Evolutionary conservation across 2,113 vertebrate species (phyloP).

Genomic region (Dissostichus mawsoni): DNA sequence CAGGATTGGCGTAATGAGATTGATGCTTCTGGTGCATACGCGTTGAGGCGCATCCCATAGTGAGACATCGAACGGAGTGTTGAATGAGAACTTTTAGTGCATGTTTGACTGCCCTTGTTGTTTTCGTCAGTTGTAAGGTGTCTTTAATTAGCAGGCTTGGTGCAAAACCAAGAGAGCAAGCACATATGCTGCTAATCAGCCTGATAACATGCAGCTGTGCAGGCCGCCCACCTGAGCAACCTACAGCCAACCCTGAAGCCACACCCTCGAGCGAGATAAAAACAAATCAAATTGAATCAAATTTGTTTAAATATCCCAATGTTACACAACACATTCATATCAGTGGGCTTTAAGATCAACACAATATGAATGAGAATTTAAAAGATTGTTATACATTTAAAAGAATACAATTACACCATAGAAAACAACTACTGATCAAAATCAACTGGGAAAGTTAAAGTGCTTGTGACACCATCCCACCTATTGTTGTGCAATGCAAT

Average conservation of each 20-base stretch:
- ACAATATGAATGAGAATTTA: neutral
- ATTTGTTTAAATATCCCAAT: too few relatives aligned
- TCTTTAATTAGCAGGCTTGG: neutral
- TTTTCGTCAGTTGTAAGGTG: neutral
- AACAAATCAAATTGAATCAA: neutral
- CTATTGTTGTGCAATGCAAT: too few relatives aligned
- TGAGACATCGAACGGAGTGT: too few relatives aligned
- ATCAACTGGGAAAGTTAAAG: too few relatives aligned
- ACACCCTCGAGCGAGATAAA: conserved; percentile 5
- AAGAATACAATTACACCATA: neutral
- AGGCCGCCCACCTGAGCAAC: conserved; percentile 1
- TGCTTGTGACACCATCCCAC: too few relatives aligned
- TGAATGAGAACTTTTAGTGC: neutral
- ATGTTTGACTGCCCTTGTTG: conserved; percentile 1
- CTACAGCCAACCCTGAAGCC: conserved; percentile 7
- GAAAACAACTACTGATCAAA: too few relatives aligned
- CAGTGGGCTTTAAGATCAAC: too few relatives aligned
- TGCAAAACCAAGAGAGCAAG: neutral
- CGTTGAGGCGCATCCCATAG: too few relatives aligned
- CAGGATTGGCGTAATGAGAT: too few relatives aligned
- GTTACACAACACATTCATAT: too few relatives aligned
- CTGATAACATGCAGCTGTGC: conserved; percentile 20
- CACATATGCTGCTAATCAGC: conserved; percentile 29
- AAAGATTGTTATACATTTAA: neutral
- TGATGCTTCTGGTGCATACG: too few relatives aligned